A percentile compares a stretch with the other conserved stretches of the same genome.
Evolutionary conservation across 1,140 invertebrate genomes (phyloP).

Genomic region (Cepaea nemoralis): DNA sequence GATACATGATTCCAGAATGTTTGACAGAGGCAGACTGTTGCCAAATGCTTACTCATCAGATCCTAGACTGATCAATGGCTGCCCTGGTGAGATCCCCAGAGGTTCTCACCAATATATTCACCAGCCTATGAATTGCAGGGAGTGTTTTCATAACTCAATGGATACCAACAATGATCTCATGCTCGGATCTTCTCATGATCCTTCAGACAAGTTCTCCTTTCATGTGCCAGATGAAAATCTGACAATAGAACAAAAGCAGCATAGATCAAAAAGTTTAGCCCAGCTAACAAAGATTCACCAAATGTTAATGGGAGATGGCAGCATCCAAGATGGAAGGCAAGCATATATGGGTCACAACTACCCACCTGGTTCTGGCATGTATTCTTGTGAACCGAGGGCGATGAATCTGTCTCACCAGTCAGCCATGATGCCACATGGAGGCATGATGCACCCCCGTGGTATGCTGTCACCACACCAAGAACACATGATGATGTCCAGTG

Average conservation of each 20-base stretch:
- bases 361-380: slow-evolving; percentile 56
- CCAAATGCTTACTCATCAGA: slow-evolving; percentile 45
- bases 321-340: slow-evolving; percentile 18
- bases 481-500: no score
- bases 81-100: slow-evolving; percentile 32
- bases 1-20: slow-evolving; percentile 37
- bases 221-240: slow-evolving; percentile 90
- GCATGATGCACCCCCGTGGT: slow-evolving; percentile 63
- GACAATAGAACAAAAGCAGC: slow-evolving; percentile 92
- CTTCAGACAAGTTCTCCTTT: slow-evolving; percentile 61
- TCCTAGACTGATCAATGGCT: slow-evolving; percentile 28
- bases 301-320: slow-evolving; percentile 36
- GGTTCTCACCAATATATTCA: slow-evolving; percentile 44
- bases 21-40: slow-evolving; percentile 44
- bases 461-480: slow-evolving; percentile 56
- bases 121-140: slow-evolving; percentile 54
- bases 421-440: slow-evolving; percentile 51
- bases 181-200: slow-evolving; percentile 52
- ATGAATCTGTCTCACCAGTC: slow-evolving; percentile 59
- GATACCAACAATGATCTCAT: slow-evolving; percentile 58
- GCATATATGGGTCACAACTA: slow-evolving; percentile 38
- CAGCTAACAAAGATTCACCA: slow-evolving; percentile 42
- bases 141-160: slow-evolving; percentile 49
- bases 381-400: slow-evolving; percentile 54
- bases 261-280: slow-evolving; percentile 31